Conservation (phyloP, 2,797 vertebrate genomes). For the Borostomias antarcticus region DNA sequence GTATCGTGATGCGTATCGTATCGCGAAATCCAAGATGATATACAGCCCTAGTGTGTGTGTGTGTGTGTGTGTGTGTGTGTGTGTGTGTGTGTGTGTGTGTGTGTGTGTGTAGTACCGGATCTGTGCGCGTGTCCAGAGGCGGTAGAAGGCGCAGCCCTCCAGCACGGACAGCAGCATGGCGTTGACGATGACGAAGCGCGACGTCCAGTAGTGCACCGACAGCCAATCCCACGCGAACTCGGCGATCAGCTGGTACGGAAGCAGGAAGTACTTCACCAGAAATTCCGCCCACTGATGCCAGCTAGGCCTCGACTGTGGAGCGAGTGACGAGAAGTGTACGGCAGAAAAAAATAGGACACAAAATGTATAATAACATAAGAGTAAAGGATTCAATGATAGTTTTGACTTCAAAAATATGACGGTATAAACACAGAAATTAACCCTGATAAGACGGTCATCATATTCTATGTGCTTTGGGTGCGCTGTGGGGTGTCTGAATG, state of each 20-base stretch:
- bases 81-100: not conserved
- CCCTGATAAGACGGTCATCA: too few species aligned
- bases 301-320: conserved; percentile 76
- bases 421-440: too few species aligned
- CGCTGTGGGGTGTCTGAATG: too few species aligned
- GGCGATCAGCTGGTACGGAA: conserved; percentile 92
- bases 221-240: conserved; percentile 97
- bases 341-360: too few species aligned
- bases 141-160: conserved; percentile 87
- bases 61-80: not conserved
- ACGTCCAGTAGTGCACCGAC: conserved; percentile 92
- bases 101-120: conserved; percentile 74
- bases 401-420: too few species aligned
- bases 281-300: conserved; percentile 93
- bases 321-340: too few species aligned
- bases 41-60: too few species aligned
- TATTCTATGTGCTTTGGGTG: too few species aligned
- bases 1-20: too few species aligned
- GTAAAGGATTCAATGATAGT: too few species aligned
- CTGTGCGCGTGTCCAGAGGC: conserved; percentile 81
- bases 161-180: conserved; percentile 88
- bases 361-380: too few species aligned
- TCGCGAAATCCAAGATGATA: too few species aligned
- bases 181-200: conserved; percentile 90
- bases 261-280: conserved; percentile 85